Evolutionary conservation across 2,888 invertebrate species (phyloP), one percentile per base, ranked within the genome.

Genomic region (Agrochola circellaris): DNA sequence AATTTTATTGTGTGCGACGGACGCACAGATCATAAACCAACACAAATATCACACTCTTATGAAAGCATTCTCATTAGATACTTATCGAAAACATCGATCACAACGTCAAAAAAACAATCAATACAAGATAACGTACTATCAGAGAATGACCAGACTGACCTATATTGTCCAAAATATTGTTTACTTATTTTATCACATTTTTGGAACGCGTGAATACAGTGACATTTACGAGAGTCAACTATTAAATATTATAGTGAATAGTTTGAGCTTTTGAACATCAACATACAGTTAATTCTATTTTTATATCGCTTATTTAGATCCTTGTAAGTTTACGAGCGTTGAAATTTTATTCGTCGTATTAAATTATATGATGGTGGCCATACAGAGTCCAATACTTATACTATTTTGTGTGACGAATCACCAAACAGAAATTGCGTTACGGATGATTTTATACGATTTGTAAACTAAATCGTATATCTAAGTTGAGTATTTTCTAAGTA

Each of bases 1-100:
- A 83, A 85, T 90, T 93, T 93, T 93, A 93, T 90, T 91, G 91
- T 89, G 89, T 89, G 89, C 90, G 88, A 89, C 87, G 84, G 82
- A 89, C 86, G 86, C 85, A 88, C 86, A 86, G 83, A 86, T 87
- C 89, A 89, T 93, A 93, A 93, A 92, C 88, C 84, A 88, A 88
- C 86, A 81, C 85, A 85, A 85, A 88, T 81, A 83, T 79, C 48
- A 30, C 68, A 83, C 78, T 90, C 86, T 80, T 85, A 87, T 81
- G 84, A 86, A 87, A 84, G 83, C 76, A 85, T 84, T 85, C 79
- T 86, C 84, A 85, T 89, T 89, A 85, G 88, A 89, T 88, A 81
- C 80, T 83, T 87, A 87, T 90, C 88, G 77, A 86, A 89, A 87
- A 61, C 70, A 88, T 83, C 67, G 74, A 84, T 82, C 81, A 67